Percentiles rank a stretch among this genome's conserved stretches.
phyloP scores from a whole-genome alignment of 2,888 invertebrate species.

The Cephalotes varians region DNA sequence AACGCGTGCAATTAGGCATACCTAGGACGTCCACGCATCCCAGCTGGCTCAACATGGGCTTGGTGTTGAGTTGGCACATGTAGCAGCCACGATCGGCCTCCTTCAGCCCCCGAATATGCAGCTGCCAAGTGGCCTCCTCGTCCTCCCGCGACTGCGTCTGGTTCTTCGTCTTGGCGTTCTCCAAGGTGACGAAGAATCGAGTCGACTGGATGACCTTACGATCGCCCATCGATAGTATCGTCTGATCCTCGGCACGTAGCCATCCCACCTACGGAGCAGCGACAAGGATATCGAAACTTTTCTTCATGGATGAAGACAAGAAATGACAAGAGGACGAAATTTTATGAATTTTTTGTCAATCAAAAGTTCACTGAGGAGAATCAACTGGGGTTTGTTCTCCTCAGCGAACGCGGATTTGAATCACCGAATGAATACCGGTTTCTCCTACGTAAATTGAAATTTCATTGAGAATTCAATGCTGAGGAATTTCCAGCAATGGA shows the following conservation, averaged over 20 bases:
- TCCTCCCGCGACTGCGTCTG: conserved; percentile 86
- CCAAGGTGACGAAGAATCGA: conserved; percentile 89
- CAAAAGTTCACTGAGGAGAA: not conserved
- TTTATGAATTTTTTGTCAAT: not conserved
- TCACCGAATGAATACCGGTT: not conserved
- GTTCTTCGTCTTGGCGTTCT: conserved; percentile 80
- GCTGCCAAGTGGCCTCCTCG: conserved; percentile 90
- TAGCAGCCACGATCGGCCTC: conserved; percentile 92
- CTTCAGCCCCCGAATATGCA: conserved; percentile 91
- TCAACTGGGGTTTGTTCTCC: not conserved
- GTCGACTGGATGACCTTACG: conserved; percentile 92
- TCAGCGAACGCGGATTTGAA: not conserved
- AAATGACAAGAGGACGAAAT: not conserved
- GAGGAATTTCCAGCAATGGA: not conserved
- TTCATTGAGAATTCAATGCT: conserved; percentile 5
- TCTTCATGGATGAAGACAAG: not conserved
- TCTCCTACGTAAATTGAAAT: conserved; percentile 1
- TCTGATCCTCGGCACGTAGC: conserved; percentile 92
- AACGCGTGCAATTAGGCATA: conserved; percentile 85
- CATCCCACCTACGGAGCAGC: conserved; percentile 89
- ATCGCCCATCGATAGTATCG: conserved; percentile 91
- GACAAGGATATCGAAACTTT: conserved; percentile 1
- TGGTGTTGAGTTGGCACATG: conserved; percentile 93
- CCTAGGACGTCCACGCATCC: conserved; percentile 93
- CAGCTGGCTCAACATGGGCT: conserved; percentile 91